phyloP scores from a whole-genome alignment of 2,113 vertebrate species.

The Oncorhynchus clarkii region DNA sequence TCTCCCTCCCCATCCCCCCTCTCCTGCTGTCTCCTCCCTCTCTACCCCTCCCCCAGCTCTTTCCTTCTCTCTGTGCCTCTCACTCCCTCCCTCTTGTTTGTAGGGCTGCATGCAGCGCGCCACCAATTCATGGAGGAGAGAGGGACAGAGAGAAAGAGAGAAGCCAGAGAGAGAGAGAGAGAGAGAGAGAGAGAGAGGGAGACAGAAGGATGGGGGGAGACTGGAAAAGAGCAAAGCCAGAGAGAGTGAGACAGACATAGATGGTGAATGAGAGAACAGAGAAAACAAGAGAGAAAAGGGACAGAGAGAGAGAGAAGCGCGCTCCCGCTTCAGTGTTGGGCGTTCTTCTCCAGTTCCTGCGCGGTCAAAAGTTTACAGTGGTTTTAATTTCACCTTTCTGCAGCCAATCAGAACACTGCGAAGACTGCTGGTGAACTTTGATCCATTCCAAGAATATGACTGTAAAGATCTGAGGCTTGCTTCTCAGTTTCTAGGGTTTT shows the following conservation, averaged over 20 bases:
- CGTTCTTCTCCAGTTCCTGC: constrained; percentile 80
- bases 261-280: too few species aligned
- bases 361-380: constrained; percentile 98
- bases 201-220: constrained; percentile 46
- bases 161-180: constrained; percentile 57
- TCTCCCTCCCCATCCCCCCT: constrained; percentile 14
- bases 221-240: constrained; percentile 28
- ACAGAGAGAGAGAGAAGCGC: constrained; percentile 31
- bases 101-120: constrained; percentile 71
- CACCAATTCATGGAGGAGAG: constrained; percentile 64
- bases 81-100: constrained; percentile 33
- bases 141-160: constrained; percentile 24
- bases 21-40: background rate
- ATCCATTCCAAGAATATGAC: constrained; percentile 75
- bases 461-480: constrained; percentile 45
- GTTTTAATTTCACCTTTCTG: constrained; percentile 96
- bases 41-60: constrained; percentile 24
- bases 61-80: constrained; percentile 47
- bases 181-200: constrained; percentile 63
- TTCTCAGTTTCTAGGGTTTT: too few species aligned
- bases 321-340: constrained; percentile 78
- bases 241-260: constrained; percentile 40
- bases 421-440: constrained; percentile 76
- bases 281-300: constrained; percentile 19
- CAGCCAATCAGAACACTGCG: constrained; percentile 83